phyloP scores from a whole-genome alignment of 2,113 vertebrate species.

The Picathartes gymnocephalus region DNA sequence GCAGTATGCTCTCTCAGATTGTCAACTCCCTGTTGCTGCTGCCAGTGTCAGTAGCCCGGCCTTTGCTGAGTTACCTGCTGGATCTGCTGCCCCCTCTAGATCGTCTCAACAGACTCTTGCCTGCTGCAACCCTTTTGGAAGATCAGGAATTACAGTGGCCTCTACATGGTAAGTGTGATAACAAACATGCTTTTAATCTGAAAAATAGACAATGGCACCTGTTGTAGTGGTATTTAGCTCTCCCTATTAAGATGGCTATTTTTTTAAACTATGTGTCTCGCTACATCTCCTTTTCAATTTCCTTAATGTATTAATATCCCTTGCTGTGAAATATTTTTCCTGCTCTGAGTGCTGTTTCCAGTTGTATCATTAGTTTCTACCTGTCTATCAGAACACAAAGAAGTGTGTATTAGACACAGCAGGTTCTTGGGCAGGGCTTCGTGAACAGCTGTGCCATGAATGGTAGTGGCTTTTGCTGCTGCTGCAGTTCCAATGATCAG shows the following conservation, averaged over 20 bases:
- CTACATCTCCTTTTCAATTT: neutral
- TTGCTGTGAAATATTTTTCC: neutral
- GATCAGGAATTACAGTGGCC: constrained; percentile 98
- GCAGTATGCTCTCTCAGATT: constrained; percentile 97
- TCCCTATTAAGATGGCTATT: neutral
- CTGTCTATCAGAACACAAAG: neutral
- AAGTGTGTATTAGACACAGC: neutral
- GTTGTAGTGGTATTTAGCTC: neutral
- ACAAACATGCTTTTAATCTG: neutral
- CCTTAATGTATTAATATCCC: neutral
- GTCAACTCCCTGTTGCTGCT: constrained; percentile 89
- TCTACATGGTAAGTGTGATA: constrained; percentile 82
- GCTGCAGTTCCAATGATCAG: neutral
- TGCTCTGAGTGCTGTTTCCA: neutral
- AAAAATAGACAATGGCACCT: neutral
- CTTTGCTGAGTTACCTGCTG: constrained; percentile 86
- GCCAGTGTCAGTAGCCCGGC: constrained; percentile 90
- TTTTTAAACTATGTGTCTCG: neutral
- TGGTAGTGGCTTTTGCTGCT: neutral
- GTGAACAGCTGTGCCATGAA: neutral
- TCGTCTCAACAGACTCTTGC: constrained; percentile 89
- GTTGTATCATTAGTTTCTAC: neutral
- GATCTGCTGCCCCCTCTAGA: constrained; percentile 93
- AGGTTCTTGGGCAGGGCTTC: neutral
- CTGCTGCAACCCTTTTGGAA: constrained; percentile 90